phyloP scores from a whole-genome alignment of 2,113 vertebrate species.

The Carlito syrichta region DNA sequence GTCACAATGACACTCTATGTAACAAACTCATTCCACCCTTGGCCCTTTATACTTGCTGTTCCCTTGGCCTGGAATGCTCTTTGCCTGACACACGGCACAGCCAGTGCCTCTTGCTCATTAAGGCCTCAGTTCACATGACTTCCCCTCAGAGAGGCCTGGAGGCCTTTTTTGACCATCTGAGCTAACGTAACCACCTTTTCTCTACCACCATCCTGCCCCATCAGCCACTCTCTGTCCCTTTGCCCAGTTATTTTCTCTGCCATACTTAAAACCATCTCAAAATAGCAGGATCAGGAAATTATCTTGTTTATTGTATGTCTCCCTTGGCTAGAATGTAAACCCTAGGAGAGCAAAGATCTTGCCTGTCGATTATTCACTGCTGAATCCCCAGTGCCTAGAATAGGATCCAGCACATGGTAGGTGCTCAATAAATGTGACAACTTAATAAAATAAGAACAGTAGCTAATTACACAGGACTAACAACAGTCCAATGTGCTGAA shows the following conservation, averaged over 20 bases:
- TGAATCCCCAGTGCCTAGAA: background rate
- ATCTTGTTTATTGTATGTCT: background rate
- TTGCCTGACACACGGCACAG: background rate
- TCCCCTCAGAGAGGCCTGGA: background rate
- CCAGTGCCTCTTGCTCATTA: background rate
- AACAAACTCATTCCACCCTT: background rate
- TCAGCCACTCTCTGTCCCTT: background rate
- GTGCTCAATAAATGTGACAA: background rate
- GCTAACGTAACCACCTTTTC: background rate
- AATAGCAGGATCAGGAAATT: background rate
- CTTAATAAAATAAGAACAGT: background rate
- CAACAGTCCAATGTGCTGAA: background rate
- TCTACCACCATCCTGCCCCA: background rate
- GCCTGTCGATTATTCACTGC: background rate
- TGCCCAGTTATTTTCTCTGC: background rate
- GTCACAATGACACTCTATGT: background rate
- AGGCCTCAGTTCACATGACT: background rate
- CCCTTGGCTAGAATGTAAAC: background rate
- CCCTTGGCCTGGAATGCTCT: background rate
- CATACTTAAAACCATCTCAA: slow-evolving; percentile 17
- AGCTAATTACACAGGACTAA: background rate
- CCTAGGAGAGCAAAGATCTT: background rate
- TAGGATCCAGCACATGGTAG: background rate
- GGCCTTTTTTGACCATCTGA: background rate
- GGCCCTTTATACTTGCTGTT: background rate